Evolutionary conservation across 2,797 vertebrate species (phyloP).

Genomic region (Danio albolineatus): DNA sequence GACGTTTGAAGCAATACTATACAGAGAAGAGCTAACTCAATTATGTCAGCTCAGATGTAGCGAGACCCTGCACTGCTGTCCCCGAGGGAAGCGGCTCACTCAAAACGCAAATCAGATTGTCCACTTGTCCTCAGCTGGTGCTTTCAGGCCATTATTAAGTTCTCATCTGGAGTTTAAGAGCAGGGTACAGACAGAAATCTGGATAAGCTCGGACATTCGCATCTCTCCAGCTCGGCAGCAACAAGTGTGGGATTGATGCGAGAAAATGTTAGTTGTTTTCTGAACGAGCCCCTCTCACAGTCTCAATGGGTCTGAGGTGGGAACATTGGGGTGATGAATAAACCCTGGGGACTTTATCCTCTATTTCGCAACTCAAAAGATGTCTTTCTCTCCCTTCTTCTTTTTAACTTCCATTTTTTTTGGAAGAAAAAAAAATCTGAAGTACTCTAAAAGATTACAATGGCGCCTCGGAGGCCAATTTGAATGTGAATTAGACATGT

Average conservation of each 20-base stretch:
- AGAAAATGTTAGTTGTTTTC: constrained; percentile 25
- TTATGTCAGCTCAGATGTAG: constrained; percentile 22
- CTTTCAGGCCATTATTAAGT: constrained; percentile 15
- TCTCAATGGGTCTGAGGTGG: constrained; percentile 55
- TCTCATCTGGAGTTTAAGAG: constrained; percentile 17
- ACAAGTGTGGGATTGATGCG: constrained; percentile 37
- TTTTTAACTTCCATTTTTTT: constrained; percentile 50
- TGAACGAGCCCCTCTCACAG: constrained; percentile 33
- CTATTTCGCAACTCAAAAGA: constrained; percentile 53
- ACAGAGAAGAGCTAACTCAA: constrained; percentile 19
- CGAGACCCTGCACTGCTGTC: not conserved
- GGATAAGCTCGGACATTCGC: not conserved
- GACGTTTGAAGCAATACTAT: constrained; percentile 43
- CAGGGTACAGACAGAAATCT: not conserved
- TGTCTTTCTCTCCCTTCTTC: constrained; percentile 55
- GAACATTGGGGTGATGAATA: constrained; percentile 58
- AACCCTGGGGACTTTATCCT: constrained; percentile 56
- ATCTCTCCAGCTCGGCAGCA: constrained; percentile 41
- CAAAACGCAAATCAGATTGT: constrained; percentile 5
- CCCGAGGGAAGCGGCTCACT: not conserved
- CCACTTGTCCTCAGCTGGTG: constrained; percentile 15
- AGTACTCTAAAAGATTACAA: constrained; percentile 59
- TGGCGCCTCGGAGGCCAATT: constrained; percentile 68
- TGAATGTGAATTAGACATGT: constrained; percentile 78
- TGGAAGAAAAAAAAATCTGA: constrained; percentile 48